These are phyloP conservation scores for Amphipyra berbera DNA, from an alignment of 2,888 invertebrate species.

Conservation along the genomic window DNA sequence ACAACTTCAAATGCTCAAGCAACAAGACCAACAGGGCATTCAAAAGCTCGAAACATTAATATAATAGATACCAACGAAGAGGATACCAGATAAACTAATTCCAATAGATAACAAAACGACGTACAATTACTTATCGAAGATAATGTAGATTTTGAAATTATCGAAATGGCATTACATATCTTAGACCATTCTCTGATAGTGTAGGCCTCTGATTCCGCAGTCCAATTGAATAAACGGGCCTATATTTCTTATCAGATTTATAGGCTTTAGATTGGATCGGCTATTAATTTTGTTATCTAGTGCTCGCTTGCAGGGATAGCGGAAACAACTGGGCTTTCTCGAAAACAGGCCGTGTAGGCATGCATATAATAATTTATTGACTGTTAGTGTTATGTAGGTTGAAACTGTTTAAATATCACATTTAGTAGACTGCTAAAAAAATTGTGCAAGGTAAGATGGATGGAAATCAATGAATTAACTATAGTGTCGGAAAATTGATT, in stretches of 20 bases:
- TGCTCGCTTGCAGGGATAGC: slow-evolving; percentile 44
- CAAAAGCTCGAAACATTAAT: slow-evolving; percentile 46
- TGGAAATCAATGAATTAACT: not conserved
- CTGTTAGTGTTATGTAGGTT: slow-evolving; percentile 38
- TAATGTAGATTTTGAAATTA: slow-evolving; percentile 51
- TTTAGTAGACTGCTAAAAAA: not conserved
- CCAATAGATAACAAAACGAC: slow-evolving; percentile 36
- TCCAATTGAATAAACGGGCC: slow-evolving; percentile 53
- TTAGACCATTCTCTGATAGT: slow-evolving; percentile 52
- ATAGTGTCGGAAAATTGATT: no score
- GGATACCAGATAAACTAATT: slow-evolving; percentile 43
- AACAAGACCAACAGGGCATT: slow-evolving; percentile 49
- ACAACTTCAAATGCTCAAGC: slow-evolving; percentile 49
- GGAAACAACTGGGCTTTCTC: slow-evolving; percentile 57
- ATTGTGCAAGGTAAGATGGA: not conserved
- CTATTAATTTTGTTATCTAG: slow-evolving; percentile 62
- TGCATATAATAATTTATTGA: slow-evolving; percentile 35
- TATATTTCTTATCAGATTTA: slow-evolving; percentile 63
- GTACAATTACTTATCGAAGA: slow-evolving; percentile 51
- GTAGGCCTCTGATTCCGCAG: slow-evolving; percentile 52
- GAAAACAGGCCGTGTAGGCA: slow-evolving; percentile 41
- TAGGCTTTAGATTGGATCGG: slow-evolving; percentile 51
- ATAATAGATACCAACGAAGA: slow-evolving; percentile 38
- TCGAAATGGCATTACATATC: slow-evolving; percentile 50
- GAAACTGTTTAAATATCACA: slow-evolving; percentile 20